Evolutionary conservation across 2,888 invertebrate genomes (phyloP).

Genomic region (Stenurella melanura): DNA sequence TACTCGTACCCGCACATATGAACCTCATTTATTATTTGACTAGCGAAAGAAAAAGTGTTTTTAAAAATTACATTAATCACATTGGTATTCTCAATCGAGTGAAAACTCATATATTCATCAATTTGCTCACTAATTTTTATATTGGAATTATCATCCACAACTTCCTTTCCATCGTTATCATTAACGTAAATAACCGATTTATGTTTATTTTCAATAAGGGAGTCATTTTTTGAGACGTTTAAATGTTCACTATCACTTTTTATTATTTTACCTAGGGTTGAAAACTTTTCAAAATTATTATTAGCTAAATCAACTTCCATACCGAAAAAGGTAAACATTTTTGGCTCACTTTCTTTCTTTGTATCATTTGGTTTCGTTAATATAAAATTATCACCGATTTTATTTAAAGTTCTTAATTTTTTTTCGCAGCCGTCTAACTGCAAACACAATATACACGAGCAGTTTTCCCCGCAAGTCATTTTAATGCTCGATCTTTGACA

Average conservation of each 20-base stretch:
- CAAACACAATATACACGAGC: conserved; percentile 84
- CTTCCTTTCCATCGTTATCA: conserved; percentile 55
- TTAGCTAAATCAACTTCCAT: conserved; percentile 68
- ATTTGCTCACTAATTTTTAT: conserved; percentile 67
- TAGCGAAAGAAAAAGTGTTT: conserved; percentile 69
- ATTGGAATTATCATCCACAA: conserved; percentile 46
- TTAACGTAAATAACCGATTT: conserved; percentile 71
- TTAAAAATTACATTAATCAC: conserved; percentile 69
- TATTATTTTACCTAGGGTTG: conserved; percentile 67
- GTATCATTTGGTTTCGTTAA: conserved; percentile 72
- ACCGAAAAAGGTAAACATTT: conserved; percentile 76
- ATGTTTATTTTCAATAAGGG: conserved; percentile 62
- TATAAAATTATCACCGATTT: conserved; percentile 73
- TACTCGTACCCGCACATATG: conserved; percentile 61
- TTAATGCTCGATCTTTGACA: not conserved
- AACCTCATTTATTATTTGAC: conserved; percentile 69
- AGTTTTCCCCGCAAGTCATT: conserved; percentile 84
- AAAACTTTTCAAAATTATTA: conserved; percentile 72
- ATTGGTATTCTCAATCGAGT: conserved; percentile 65
- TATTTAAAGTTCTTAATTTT: conserved; percentile 73
- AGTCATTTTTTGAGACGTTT: conserved; percentile 1
- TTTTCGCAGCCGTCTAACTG: conserved; percentile 80
- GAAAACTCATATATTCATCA: conserved; percentile 68
- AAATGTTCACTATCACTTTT: conserved; percentile 12
- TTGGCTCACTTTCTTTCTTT: conserved; percentile 69